Percentiles rank a stretch among this genome's conserved stretches.
phyloP scores from a whole-genome alignment of 1,140 invertebrate genomes.

The Diplogasteroides magnus region DNA sequence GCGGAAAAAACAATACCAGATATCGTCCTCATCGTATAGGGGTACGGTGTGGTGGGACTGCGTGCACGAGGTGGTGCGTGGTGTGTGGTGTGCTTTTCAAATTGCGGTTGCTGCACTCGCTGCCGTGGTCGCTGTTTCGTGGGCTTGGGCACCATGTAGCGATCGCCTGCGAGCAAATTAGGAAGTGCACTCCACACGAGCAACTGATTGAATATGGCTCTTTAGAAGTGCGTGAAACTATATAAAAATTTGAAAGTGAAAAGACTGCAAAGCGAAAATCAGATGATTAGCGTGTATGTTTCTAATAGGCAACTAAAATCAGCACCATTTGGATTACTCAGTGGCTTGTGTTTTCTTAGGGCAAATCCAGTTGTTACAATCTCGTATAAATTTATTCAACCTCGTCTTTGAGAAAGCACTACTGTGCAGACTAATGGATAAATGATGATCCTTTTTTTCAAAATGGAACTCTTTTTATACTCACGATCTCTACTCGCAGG shows the following conservation, averaged over 20 bases:
- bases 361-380: too few relatives aligned
- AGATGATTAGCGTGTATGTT: too few relatives aligned
- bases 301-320: too few relatives aligned
- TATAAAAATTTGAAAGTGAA: too few relatives aligned
- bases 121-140: not conserved
- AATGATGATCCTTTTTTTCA: not conserved
- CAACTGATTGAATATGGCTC: too few relatives aligned
- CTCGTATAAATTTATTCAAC: too few relatives aligned
- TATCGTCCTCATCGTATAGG: not conserved
- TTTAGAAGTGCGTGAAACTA: too few relatives aligned
- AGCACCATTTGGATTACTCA: too few relatives aligned
- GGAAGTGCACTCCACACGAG: too few relatives aligned
- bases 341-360: too few relatives aligned
- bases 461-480: not conserved
- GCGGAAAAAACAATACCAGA: not conserved
- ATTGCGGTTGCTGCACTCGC: not conserved
- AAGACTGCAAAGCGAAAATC: not conserved
- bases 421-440: not conserved
- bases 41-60: not conserved
- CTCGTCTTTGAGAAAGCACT: not conserved
- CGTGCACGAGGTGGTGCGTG: not conserved
- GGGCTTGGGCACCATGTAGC: not conserved
- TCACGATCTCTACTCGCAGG: conserved; percentile 34
- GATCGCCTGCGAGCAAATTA: not conserved
- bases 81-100: not conserved